Evolutionary conservation across 2,888 invertebrate species (phyloP).

Genomic region (Meghimatium bilineatum): DNA sequence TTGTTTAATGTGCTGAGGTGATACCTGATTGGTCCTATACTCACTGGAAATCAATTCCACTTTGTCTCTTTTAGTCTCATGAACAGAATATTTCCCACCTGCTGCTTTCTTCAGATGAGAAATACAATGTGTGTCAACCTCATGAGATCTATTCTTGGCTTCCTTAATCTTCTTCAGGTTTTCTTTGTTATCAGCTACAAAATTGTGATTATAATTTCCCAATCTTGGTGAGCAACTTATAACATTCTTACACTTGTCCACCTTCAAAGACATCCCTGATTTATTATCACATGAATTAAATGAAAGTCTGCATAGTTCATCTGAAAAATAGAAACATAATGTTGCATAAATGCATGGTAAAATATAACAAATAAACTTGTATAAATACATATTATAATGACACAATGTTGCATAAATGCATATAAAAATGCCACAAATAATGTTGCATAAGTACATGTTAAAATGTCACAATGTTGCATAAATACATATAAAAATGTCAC

Average conservation of each 20-base stretch:
- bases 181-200: neutral
- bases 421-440: too few relatives aligned
- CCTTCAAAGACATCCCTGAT: neutral
- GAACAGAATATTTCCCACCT: neutral
- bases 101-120: neutral
- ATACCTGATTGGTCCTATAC: neutral
- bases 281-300: too few relatives aligned
- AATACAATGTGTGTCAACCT: neutral
- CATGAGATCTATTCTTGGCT: neutral
- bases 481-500: too few relatives aligned
- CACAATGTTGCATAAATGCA: too few relatives aligned
- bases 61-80: neutral
- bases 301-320: neutral
- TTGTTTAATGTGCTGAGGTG: neutral
- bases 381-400: too few relatives aligned
- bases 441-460: too few relatives aligned
- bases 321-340: neutral
- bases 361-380: too few relatives aligned
- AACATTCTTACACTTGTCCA: neutral
- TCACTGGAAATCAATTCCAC: neutral
- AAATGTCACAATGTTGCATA: too few relatives aligned
- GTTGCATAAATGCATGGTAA: neutral
- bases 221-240: neutral
- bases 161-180: slow-evolving; percentile 21
- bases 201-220: neutral